Conservation (phyloP, 2,888 invertebrate species). For the Chamaedrilus cognettii region DNA sequence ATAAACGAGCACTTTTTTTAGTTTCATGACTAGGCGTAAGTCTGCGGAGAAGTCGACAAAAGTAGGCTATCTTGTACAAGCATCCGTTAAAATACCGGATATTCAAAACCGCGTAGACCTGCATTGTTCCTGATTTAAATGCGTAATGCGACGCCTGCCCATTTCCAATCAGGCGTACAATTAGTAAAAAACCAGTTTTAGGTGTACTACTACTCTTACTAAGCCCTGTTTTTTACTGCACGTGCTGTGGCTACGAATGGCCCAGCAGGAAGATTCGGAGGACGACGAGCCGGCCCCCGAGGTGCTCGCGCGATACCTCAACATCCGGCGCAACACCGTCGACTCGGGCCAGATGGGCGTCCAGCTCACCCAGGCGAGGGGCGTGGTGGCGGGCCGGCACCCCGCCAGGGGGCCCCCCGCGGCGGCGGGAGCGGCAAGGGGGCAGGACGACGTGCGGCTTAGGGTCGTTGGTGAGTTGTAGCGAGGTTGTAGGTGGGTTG, state of each 20-base stretch:
- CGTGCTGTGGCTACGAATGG: too few relatives aligned
- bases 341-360: constrained; percentile 69
- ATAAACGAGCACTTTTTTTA: too few relatives aligned
- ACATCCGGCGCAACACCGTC: constrained; percentile 85
- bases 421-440: neutral
- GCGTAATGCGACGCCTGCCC: neutral
- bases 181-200: neutral
- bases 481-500: too few relatives aligned
- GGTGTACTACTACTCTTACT: neutral
- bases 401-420: neutral
- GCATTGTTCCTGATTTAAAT: too few relatives aligned
- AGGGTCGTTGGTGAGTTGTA: neutral
- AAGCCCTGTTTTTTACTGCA: too few relatives aligned
- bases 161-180: neutral
- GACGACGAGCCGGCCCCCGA: constrained; percentile 59
- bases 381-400: neutral
- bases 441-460: neutral
- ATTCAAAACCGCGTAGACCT: too few relatives aligned
- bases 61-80: too few relatives aligned
- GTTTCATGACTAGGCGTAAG: too few relatives aligned
- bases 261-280: constrained; percentile 44
- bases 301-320: constrained; percentile 61
- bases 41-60: too few relatives aligned
- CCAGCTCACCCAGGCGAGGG: constrained; percentile 1
- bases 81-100: too few relatives aligned